These are phyloP conservation scores for Ceratina australensis DNA, from an alignment of 1,140 invertebrate species.

Conservation along the genomic window DNA sequence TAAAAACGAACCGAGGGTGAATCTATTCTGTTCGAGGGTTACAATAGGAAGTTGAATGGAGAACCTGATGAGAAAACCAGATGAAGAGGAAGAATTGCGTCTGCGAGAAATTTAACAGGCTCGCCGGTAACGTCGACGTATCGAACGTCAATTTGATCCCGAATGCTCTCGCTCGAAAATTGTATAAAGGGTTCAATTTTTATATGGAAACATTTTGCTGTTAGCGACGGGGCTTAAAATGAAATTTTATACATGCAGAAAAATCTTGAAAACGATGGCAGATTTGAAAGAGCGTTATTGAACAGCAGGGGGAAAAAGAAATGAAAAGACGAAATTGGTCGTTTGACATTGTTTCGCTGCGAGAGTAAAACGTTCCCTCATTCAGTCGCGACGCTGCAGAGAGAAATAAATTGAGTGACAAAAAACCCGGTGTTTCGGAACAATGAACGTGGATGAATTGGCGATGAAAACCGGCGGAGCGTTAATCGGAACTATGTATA, in stretches of 20 bases:
- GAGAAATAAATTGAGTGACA: conserved; percentile 3
- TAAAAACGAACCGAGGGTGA: not conserved
- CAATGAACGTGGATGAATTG: not conserved
- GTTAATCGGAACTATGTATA: conserved; percentile 36
- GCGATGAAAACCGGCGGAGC: not conserved
- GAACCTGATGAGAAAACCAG: not conserved
- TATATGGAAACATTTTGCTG: too few relatives aligned
- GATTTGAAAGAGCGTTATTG: not conserved
- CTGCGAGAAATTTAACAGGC: too few relatives aligned
- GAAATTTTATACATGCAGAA: too few relatives aligned
- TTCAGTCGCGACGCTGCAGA: not conserved
- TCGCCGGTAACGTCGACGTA: not conserved
- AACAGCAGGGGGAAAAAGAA: not conserved
- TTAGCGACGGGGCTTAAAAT: too few relatives aligned
- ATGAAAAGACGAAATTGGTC: not conserved
- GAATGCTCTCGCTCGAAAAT: too few relatives aligned
- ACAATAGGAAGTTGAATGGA: conserved; percentile 1
- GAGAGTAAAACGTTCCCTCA: not conserved
- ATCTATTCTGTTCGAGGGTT: not conserved
- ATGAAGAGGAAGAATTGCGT: not conserved
- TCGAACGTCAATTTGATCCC: not conserved
- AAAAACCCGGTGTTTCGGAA: not conserved
- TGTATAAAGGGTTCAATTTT: too few relatives aligned
- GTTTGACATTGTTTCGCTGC: not conserved
- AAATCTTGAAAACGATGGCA: not conserved